These are phyloP conservation scores for Antechinus flavipes DNA, from an alignment of 2,113 vertebrate genomes.

Conservation along the genomic window DNA sequence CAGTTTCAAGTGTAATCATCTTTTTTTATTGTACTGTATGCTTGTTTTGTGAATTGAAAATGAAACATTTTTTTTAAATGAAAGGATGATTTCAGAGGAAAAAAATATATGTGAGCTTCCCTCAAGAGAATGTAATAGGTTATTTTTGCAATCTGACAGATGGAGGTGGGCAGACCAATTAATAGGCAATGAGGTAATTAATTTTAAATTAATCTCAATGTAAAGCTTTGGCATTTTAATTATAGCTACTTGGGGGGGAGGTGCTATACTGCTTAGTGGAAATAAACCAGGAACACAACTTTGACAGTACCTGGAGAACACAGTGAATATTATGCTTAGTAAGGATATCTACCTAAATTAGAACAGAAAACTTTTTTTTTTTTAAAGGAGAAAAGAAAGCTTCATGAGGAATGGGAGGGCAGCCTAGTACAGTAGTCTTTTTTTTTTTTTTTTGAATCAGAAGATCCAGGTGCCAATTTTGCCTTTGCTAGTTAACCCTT, in stretches of 20 bases:
- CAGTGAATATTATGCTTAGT: neutral
- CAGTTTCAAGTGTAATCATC: no score
- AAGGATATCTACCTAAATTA: neutral
- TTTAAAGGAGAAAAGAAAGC: neutral
- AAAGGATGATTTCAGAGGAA: no score
- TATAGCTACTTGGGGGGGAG: neutral
- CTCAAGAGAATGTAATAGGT: slow-evolving; percentile 5
- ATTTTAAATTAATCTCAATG: neutral
- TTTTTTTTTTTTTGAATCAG: neutral
- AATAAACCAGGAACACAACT: neutral
- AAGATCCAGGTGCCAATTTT: neutral
- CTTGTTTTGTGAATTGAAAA: no score
- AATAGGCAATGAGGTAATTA: neutral
- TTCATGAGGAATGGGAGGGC: neutral
- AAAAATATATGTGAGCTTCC: neutral
- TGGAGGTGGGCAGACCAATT: neutral
- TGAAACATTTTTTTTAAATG: no score
- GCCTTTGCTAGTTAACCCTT: neutral
- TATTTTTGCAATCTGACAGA: neutral
- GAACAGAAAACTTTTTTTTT: neutral
- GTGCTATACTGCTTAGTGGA: neutral
- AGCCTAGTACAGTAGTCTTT: neutral
- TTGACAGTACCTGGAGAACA: neutral
- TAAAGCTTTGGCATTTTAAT: slow-evolving; percentile 20
- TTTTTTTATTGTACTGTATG: no score